Conservation (phyloP, 2,113 vertebrate genomes). For the Colossoma macropomum region DNA sequence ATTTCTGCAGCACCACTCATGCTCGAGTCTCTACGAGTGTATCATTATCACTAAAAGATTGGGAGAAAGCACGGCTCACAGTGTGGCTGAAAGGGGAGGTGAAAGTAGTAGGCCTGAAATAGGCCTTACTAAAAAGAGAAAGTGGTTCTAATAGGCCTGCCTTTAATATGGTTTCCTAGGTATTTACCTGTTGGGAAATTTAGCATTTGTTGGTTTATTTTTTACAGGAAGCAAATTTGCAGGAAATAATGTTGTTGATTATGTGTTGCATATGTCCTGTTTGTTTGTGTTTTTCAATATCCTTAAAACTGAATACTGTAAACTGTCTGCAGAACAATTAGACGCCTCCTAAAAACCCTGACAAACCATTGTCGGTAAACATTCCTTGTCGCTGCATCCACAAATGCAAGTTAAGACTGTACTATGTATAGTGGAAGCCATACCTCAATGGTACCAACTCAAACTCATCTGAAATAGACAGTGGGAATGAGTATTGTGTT, state of each 20-base stretch:
- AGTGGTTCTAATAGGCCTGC: not conserved
- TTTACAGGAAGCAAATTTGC: not conserved
- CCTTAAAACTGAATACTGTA: no score
- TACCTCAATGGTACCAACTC: no score
- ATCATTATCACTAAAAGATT: slow-evolving; percentile 35
- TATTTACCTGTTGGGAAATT: not conserved
- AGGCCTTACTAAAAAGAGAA: slow-evolving; percentile 12
- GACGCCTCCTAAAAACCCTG: no score
- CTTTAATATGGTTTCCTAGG: not conserved
- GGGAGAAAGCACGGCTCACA: slow-evolving; percentile 10
- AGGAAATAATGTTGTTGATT: not conserved
- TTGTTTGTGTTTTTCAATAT: no score
- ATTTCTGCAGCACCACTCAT: slow-evolving; percentile 36
- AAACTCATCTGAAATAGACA: no score
- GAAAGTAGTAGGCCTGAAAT: slow-evolving; percentile 31
- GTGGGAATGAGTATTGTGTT: no score
- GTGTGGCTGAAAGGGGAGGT: slow-evolving; percentile 11
- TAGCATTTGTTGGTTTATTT: not conserved
- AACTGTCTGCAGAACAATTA: no score
- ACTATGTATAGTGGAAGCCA: no score
- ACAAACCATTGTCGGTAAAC: no score
- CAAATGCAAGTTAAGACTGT: no score
- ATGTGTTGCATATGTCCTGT: not conserved
- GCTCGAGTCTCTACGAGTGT: slow-evolving; percentile 46
- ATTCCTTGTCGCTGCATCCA: no score